Conservation (phyloP, 2,797 vertebrate genomes). For the Peromyscus eremicus region DNA sequence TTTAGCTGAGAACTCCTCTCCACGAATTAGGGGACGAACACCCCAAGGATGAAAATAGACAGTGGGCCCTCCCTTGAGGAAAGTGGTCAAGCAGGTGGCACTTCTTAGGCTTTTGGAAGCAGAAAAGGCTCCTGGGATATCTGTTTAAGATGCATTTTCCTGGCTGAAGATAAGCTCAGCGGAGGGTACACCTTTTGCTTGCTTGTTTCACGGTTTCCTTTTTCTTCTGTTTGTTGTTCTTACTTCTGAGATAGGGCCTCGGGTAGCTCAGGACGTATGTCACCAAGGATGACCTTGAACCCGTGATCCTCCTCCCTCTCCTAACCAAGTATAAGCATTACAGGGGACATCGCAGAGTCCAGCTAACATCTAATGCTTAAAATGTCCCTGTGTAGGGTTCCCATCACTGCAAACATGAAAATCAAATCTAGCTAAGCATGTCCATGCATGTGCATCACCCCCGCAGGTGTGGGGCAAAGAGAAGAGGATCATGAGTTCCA, state of each 20-base stretch:
- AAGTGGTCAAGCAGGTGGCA: background rate
- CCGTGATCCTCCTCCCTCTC: no score
- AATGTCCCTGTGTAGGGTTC: no score
- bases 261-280: no score
- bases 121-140: background rate
- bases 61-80: background rate
- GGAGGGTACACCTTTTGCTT: background rate
- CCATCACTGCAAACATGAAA: no score
- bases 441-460: no score
- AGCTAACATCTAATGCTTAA: no score
- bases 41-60: accelerated
- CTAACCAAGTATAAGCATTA: no score
- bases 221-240: background rate
- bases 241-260: background rate
- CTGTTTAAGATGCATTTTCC: slow-evolving; percentile 12
- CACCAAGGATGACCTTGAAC: background rate
- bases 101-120: background rate
- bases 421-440: no score
- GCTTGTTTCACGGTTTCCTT: background rate
- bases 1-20: background rate
- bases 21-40: background rate
- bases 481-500: no score
- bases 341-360: no score
- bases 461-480: no score
- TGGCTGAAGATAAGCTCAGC: background rate